Conservation (phyloP, 2,888 invertebrate genomes). For the Phortica okadai region DNA sequence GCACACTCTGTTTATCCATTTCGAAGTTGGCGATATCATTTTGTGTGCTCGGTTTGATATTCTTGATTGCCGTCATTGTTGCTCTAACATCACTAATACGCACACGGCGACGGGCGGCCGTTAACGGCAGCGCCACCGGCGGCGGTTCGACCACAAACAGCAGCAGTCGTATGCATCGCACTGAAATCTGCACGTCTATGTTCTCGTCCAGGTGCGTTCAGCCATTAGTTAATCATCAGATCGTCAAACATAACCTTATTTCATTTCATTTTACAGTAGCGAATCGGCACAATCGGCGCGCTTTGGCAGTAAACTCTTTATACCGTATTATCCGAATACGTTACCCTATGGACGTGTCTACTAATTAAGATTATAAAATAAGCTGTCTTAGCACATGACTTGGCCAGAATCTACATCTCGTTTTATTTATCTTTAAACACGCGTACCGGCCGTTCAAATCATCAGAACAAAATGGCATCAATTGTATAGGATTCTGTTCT, state of each 20-base stretch:
- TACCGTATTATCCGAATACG: slow-evolving; percentile 74
- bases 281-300: slow-evolving; percentile 75
- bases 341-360: slow-evolving; percentile 76
- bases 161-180: slow-evolving; percentile 63
- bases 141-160: slow-evolving; percentile 57
- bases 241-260: background rate
- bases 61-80: slow-evolving; percentile 83
- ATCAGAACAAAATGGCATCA: no score
- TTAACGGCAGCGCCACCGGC: slow-evolving; percentile 40
- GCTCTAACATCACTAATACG: slow-evolving; percentile 83
- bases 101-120: slow-evolving; percentile 76
- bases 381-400: background rate
- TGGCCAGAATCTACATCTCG: slow-evolving; percentile 44
- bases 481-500: background rate
- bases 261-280: slow-evolving; percentile 61
- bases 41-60: slow-evolving; percentile 84
- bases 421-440: slow-evolving; percentile 18
- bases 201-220: slow-evolving; percentile 68
- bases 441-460: background rate
- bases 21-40: slow-evolving; percentile 87
- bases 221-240: background rate
- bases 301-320: slow-evolving; percentile 73
- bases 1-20: slow-evolving; percentile 83
- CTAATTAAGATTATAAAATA: slow-evolving; percentile 48
- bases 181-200: slow-evolving; percentile 73